A percentile compares a stretch with the other conserved stretches of the same genome.
Evolutionary conservation across 2,888 invertebrate species (phyloP).

Genomic region (Xestia ashworthii): DNA sequence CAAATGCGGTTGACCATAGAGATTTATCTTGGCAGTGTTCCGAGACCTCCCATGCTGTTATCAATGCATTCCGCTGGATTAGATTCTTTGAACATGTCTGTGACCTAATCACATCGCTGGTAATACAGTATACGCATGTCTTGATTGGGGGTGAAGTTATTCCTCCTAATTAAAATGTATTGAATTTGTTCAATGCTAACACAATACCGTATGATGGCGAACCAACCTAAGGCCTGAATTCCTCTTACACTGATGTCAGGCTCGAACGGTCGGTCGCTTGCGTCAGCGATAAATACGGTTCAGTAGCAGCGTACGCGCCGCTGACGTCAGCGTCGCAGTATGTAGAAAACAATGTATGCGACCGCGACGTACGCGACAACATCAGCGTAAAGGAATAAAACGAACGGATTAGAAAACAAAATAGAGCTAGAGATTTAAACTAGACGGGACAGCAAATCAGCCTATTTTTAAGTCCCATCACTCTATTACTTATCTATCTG

Average conservation of each 20-base stretch:
- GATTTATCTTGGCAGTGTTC: conserved; percentile 43
- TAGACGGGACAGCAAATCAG: neutral
- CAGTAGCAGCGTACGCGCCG: no score
- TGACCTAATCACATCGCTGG: conserved; percentile 35
- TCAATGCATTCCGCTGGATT: conserved; percentile 68
- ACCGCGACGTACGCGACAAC: no score
- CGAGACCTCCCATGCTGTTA: conserved; percentile 66
- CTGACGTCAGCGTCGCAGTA: no score
- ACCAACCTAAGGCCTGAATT: no score
- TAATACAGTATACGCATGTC: neutral
- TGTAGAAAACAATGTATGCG: no score
- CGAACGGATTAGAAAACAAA: neutral
- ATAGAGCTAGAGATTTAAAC: neutral
- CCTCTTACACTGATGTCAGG: no score
- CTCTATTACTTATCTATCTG: neutral
- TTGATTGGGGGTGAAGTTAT: neutral
- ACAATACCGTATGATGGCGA: no score
- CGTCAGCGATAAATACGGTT: no score
- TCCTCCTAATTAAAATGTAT: neutral
- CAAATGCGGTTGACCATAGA: conserved; percentile 6
- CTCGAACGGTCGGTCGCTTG: no score
- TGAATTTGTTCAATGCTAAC: no score
- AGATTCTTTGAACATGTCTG: conserved; percentile 47
- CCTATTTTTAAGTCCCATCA: no score
- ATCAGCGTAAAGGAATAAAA: no score